Conservation (phyloP, 1,140 invertebrate species). For the Sarcophaga bullata region DNA sequence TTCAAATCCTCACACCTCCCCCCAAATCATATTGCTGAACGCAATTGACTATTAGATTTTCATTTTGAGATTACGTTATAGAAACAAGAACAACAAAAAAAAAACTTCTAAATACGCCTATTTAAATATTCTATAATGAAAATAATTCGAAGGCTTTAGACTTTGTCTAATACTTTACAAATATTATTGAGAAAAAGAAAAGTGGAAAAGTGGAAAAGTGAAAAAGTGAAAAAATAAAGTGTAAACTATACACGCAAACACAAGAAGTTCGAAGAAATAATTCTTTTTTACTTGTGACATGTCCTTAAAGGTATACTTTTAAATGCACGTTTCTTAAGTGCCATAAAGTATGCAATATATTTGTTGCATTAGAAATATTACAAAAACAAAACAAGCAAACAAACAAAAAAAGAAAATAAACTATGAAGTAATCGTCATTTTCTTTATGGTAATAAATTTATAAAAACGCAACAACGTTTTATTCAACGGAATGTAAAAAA, state of each 20-base stretch:
- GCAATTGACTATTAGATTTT: background rate
- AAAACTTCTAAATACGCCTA: slow-evolving; percentile 13
- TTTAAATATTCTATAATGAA: slow-evolving; percentile 7
- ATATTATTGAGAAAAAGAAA: too few species aligned
- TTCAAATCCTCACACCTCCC: background rate
- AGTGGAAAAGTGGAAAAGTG: background rate
- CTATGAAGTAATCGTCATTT: background rate
- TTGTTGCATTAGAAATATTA: slow-evolving; percentile 20
- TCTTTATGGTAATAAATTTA: background rate
- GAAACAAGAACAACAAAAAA: background rate
- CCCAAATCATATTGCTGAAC: background rate
- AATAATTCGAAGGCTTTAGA: background rate
- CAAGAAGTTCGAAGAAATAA: background rate
- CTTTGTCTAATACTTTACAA: too few species aligned
- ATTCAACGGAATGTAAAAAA: background rate
- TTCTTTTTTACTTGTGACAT: background rate
- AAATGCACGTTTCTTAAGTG: background rate
- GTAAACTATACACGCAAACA: slow-evolving; percentile 10
- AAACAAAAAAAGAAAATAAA: too few species aligned
- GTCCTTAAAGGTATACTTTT: background rate
- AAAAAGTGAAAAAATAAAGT: background rate
- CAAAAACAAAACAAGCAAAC: too few species aligned
- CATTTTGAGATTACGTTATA: background rate
- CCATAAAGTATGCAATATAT: slow-evolving; percentile 27
- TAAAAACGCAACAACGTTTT: background rate